These are phyloP conservation scores for Corythaeola cristata DNA, from an alignment of 2,113 vertebrate species.

Conservation along the genomic window DNA sequence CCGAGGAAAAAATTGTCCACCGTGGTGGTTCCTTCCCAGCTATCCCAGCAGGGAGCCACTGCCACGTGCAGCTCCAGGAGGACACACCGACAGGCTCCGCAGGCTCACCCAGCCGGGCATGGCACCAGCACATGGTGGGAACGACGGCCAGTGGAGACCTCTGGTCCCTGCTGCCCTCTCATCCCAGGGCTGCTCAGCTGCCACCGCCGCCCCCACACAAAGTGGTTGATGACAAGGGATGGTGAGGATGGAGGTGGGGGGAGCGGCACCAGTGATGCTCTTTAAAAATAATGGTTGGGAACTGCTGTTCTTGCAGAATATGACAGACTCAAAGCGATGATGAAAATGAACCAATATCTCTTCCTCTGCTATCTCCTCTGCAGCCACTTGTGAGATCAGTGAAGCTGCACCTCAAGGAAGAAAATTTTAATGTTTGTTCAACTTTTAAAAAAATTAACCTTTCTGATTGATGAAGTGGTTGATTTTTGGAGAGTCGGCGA, in stretches of 20 bases:
- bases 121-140: neutral
- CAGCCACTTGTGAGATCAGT: neutral
- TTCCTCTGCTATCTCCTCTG: neutral
- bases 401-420: neutral
- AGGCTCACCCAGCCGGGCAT: fast-evolving
- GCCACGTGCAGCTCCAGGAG: neutral
- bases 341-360: neutral
- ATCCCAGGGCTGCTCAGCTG: neutral
- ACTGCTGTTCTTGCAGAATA: neutral
- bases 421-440: neutral
- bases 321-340: neutral
- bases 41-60: neutral
- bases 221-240: neutral
- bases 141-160: neutral
- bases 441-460: neutral
- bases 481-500: neutral
- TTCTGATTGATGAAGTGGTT: neutral
- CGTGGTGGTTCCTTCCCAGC: fast-evolving
- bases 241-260: neutral
- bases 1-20: neutral
- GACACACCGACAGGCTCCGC: fast-evolving
- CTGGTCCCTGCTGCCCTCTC: neutral
- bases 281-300: neutral
- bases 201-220: fast-evolving
- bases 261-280: no score